Conservation (phyloP, 2,888 invertebrate species). For the Lasioglossum oenotherae region DNA sequence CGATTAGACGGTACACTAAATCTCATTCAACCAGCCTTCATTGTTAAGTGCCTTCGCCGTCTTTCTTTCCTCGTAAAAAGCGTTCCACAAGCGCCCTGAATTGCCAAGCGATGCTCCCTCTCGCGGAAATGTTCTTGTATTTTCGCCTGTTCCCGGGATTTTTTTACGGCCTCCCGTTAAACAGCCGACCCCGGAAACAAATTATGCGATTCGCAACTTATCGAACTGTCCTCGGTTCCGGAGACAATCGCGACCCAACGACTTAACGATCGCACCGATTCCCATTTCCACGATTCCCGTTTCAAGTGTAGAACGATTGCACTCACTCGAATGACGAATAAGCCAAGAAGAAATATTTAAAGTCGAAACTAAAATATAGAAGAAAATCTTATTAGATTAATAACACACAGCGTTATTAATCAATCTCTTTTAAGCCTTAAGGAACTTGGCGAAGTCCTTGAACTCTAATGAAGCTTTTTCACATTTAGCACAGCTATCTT, state of each 20-base stretch:
- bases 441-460: too few relatives aligned
- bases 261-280: not conserved
- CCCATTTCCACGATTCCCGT: not conserved
- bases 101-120: conserved; percentile 57
- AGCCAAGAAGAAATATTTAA: too few relatives aligned
- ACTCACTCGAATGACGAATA: not conserved
- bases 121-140: conserved; percentile 41
- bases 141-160: not conserved
- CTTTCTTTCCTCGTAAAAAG: conserved; percentile 55
- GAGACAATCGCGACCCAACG: not conserved
- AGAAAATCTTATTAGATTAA: too few relatives aligned
- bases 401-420: too few relatives aligned
- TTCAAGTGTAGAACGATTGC: not conserved
- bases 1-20: conserved; percentile 74
- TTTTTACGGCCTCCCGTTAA: not conserved
- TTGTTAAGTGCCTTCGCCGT: conserved; percentile 67
- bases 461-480: too few relatives aligned
- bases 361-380: too few relatives aligned
- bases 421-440: too few relatives aligned
- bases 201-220: conserved; percentile 11
- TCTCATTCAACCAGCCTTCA: conserved; percentile 71
- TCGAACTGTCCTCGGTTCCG: not conserved
- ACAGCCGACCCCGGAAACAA: not conserved
- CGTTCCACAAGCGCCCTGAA: conserved; percentile 45
- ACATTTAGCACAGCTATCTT: too few relatives aligned